A percentile compares a stretch with the other conserved stretches of the same genome.
These are phyloP conservation scores for Vollenhovia emeryi DNA, from an alignment of 1,140 invertebrate genomes.

Conservation along the genomic window DNA sequence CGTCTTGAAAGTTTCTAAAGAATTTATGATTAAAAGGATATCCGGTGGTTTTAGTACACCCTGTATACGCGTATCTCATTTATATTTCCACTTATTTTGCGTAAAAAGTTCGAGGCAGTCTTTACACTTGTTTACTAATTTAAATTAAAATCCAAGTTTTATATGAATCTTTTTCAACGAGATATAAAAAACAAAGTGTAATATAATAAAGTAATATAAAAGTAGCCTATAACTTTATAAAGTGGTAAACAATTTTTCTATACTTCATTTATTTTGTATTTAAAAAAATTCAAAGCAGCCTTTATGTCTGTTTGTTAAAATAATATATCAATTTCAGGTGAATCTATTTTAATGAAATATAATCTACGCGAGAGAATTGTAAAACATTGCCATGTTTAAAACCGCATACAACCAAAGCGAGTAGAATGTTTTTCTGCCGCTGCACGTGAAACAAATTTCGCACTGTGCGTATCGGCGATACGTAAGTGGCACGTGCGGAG, in stretches of 20 bases:
- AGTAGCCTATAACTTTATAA: neutral
- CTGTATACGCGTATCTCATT: too few relatives aligned
- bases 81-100: too few relatives aligned
- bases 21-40: too few relatives aligned
- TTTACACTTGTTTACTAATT: too few relatives aligned
- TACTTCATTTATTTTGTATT: neutral
- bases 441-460: neutral
- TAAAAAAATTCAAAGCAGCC: neutral
- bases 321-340: neutral
- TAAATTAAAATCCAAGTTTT: too few relatives aligned
- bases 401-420: too few relatives aligned
- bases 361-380: neutral
- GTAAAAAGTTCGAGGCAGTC: too few relatives aligned
- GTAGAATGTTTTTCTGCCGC: neutral
- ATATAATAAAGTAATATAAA: neutral
- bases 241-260: neutral
- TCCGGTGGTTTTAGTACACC: too few relatives aligned
- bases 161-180: too few relatives aligned
- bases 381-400: neutral
- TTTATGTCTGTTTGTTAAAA: neutral
- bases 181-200: too few relatives aligned
- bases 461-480: slow-evolving; percentile 1
- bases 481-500: slow-evolving; percentile 10
- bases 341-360: neutral
- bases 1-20: too few relatives aligned